A percentile compares a stretch with the other conserved stretches of the same genome.
Conservation (phyloP, 1,140 invertebrate species). For the Phymorhynchus buccinoides region DNA sequence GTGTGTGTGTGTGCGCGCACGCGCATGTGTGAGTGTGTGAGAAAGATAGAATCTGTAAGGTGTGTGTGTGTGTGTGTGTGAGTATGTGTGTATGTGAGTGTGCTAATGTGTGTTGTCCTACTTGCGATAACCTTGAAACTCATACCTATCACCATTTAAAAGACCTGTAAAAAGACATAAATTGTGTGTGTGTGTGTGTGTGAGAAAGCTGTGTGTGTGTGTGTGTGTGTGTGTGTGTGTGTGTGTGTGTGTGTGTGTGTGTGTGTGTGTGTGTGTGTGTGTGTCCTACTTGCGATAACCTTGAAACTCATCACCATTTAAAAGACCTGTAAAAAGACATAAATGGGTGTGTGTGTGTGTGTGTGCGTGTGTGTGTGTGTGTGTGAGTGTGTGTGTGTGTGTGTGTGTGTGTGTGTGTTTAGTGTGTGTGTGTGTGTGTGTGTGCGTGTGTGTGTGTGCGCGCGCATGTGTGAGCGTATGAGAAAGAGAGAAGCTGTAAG, state of each 20-base stretch:
- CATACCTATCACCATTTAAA: too few relatives aligned
- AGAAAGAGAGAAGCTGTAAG: too few relatives aligned
- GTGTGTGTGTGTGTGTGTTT: conserved; percentile 3
- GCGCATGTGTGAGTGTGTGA: neutral
- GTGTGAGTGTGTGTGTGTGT: neutral
- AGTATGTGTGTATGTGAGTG: neutral
- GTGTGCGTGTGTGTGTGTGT: neutral
- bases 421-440: neutral
- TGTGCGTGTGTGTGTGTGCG: neutral
- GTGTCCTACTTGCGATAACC: too few relatives aligned
- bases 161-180: too few relatives aligned
- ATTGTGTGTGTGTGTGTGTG: too few relatives aligned
- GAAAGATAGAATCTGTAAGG: neutral
- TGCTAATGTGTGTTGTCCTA: neutral
- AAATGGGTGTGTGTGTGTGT: neutral
- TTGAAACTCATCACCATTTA: too few relatives aligned
- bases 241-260: too few relatives aligned
- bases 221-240: too few relatives aligned
- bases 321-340: too few relatives aligned
- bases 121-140: too few relatives aligned
- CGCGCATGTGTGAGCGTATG: neutral
- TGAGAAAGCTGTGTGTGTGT: too few relatives aligned
- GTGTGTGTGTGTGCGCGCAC: conserved; percentile 9
- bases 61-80: neutral
- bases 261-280: too few relatives aligned